A percentile compares a stretch with the other conserved stretches of the same genome.
These are phyloP conservation scores for Dinothrombium tinctorium DNA, from an alignment of 1,140 invertebrate species.

Conservation along the genomic window DNA sequence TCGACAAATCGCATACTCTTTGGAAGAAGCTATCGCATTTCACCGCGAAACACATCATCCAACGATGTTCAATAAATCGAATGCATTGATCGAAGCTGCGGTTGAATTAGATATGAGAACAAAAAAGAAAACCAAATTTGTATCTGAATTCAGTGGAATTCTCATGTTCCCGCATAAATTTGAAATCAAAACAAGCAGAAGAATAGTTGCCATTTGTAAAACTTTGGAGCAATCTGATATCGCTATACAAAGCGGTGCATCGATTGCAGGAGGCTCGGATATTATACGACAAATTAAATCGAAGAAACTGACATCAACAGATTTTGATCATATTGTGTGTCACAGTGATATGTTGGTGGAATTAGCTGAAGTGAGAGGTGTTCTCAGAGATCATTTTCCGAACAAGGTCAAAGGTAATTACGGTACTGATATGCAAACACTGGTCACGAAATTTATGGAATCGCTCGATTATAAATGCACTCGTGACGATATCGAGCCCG, in stretches of 20 bases:
- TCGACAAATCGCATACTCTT: constrained; percentile 24
- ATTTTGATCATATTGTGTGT: constrained; percentile 44
- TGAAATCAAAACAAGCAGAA: constrained; percentile 5
- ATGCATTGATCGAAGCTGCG: constrained; percentile 33
- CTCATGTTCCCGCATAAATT: constrained; percentile 13
- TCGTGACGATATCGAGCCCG: constrained; percentile 36
- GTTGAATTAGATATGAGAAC: constrained; percentile 47
- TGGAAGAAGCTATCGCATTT: constrained; percentile 41
- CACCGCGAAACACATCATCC: constrained; percentile 50
- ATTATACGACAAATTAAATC: constrained; percentile 23
- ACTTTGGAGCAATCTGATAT: constrained; percentile 11
- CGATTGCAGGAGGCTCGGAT: constrained; percentile 9
- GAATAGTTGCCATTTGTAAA: constrained; percentile 13
- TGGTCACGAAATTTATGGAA: constrained; percentile 34
- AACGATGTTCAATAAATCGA: constrained; percentile 40
- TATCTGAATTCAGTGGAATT: constrained; percentile 10
- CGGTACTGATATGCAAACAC: constrained; percentile 29
- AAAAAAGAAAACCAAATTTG: constrained; percentile 22
- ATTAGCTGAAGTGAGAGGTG: constrained; percentile 38
- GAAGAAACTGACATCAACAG: constrained; percentile 35
- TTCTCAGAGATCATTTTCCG: constrained; percentile 50
- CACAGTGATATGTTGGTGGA: constrained; percentile 52
- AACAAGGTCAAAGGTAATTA: constrained; percentile 35
- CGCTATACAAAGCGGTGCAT: constrained; percentile 14
- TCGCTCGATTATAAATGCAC: constrained; percentile 37